Conservation (phyloP, 92 coral and sea anemone genomes). For the Scolanthus callimorphus region DNA sequence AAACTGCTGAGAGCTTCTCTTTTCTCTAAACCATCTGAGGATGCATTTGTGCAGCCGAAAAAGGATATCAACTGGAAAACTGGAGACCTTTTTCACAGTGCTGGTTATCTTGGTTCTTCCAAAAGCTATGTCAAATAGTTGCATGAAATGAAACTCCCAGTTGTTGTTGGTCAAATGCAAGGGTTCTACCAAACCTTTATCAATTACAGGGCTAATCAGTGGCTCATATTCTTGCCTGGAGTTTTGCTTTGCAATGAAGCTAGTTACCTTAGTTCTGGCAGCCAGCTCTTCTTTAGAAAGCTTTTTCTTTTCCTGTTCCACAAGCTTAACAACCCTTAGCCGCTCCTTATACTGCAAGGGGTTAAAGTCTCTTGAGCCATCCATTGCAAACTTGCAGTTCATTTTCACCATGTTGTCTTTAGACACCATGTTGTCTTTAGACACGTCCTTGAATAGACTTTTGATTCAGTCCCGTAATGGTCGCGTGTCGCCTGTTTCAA, state of each 20-base stretch:
- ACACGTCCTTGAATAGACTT: no score
- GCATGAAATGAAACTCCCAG: conserved; percentile 33
- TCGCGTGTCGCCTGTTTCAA: no score
- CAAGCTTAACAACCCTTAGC: neutral
- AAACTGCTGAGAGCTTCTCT: conserved; percentile 18
- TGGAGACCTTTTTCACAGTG: conserved; percentile 16
- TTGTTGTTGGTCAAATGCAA: conserved; percentile 39
- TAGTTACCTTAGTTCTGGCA: conserved; percentile 37
- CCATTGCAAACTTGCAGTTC: neutral
- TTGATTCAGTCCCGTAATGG: no score
- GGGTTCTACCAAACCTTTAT: conserved; percentile 39
- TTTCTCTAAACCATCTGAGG: conserved; percentile 33
- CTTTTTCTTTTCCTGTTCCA: neutral
- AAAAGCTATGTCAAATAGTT: conserved; percentile 14
- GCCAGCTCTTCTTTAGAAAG: conserved; percentile 4
- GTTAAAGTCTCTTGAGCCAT: neutral
- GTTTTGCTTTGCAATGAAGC: conserved; percentile 29
- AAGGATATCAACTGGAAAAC: conserved; percentile 17
- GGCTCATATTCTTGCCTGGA: conserved; percentile 38
- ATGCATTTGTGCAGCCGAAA: conserved; percentile 31
- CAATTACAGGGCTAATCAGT: conserved; percentile 28
- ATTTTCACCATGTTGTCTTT: conserved; percentile 7
- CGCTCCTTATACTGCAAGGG: neutral
- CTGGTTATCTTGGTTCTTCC: conserved; percentile 31
- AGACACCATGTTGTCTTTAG: no score